Evolutionary conservation across 2,113 vertebrate species (phyloP).

Genomic region (Sisor rabdophorus): DNA sequence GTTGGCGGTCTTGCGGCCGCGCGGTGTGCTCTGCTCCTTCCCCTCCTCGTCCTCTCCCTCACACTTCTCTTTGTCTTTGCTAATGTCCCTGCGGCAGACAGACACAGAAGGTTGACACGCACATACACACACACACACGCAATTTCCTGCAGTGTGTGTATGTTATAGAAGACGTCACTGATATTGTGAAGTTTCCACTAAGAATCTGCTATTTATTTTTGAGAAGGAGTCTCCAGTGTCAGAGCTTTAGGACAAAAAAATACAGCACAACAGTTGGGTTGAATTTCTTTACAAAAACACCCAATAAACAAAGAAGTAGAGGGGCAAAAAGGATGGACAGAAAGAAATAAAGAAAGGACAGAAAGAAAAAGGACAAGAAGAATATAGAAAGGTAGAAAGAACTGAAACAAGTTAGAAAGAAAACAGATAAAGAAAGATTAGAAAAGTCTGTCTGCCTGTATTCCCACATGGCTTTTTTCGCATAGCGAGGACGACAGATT

Average conservation of each 20-base stretch:
- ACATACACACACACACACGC: neutral
- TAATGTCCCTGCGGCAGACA: conserved; percentile 77
- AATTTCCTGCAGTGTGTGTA: neutral
- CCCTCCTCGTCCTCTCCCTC: conserved; percentile 93
- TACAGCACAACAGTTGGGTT: neutral
- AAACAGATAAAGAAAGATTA: too few species aligned
- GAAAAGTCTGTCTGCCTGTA: too few species aligned
- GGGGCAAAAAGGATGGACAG: neutral
- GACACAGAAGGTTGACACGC: neutral
- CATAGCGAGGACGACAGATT: too few species aligned
- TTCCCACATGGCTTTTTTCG: too few species aligned
- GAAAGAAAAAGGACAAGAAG: too few species aligned
- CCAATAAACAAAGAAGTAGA: neutral
- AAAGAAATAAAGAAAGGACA: too few species aligned
- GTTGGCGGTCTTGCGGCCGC: conserved; percentile 95
- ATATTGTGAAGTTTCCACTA: neutral
- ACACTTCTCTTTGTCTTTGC: conserved; percentile 95
- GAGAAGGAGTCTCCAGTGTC: neutral
- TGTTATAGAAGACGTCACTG: neutral
- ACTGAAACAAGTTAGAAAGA: too few species aligned
- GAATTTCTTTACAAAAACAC: neutral
- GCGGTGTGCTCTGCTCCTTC: conserved; percentile 84
- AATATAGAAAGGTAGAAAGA: too few species aligned
- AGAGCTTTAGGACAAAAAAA: too few species aligned
- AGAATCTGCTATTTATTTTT: neutral